Conservation (phyloP, 2,113 vertebrate species). For the Apaloderma vittatum region DNA sequence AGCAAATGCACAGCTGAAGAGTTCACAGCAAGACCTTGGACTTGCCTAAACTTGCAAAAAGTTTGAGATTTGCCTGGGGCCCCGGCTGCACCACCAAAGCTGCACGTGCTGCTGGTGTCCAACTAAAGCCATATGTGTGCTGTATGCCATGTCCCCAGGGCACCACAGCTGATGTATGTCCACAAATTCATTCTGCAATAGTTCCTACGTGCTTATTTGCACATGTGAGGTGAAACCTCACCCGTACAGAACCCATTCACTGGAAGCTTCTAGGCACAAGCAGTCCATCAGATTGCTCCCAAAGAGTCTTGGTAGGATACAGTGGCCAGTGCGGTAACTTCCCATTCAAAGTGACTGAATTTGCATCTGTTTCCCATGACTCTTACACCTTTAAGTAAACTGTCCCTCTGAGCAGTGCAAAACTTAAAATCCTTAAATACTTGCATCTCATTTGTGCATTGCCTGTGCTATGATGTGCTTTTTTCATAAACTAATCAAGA, state of each 20-base stretch:
- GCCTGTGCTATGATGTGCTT: not conserved
- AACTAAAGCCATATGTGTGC: no score
- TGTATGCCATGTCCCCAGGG: no score
- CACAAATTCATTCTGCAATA: no score
- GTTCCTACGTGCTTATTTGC: no score
- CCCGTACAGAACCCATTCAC: rapidly evolving
- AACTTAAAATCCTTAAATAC: not conserved
- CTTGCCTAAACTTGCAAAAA: no score
- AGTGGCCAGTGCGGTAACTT: not conserved
- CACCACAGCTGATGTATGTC: no score
- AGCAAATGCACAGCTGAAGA: no score
- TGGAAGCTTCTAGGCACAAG: not conserved
- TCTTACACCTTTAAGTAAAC: not conserved
- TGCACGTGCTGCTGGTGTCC: no score
- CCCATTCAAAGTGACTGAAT: not conserved
- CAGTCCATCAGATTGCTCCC: not conserved
- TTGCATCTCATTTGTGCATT: not conserved
- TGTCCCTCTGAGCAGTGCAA: not conserved
- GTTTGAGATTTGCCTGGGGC: no score
- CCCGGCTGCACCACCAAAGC: no score
- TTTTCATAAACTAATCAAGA: not conserved
- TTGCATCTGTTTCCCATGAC: rapidly evolving
- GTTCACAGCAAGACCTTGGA: no score
- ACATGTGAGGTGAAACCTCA: no score
- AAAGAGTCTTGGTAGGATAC: rapidly evolving